Base-by-base conservation (phyloP, 2,888 invertebrate genomes). In the Leptura quadrifasciata region DNA sequence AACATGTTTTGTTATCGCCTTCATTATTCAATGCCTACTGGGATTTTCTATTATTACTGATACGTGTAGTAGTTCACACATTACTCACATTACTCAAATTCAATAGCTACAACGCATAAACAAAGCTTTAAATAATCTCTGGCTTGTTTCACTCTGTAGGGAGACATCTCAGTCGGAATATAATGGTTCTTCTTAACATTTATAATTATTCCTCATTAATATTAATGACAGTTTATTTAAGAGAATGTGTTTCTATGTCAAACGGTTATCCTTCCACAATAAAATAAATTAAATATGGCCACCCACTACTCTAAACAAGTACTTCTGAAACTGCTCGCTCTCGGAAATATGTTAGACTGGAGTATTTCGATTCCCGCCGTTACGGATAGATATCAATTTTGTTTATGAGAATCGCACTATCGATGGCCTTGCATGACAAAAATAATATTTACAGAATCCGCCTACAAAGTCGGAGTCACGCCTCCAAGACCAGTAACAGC, bases 161-260 rank as follows among this genome's bases (percentile, higher is more conserved):
- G 20, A 39, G 35, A 39, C 63, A 17, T 60, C 60, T 60, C 24
- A 60, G 24, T 24, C 60, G 24, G 60, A 60, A 60, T 27, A 27
- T 31, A 61, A 31, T 61, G 60, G 60, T 61, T 18, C 35, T 64
- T 39, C 12, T 47, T 18, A 57, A 57, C 65, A 24, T 52, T 52
- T 52, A 52, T 65, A 65, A 65, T 65, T 65, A 65, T 65, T 65
- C 65, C 65, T 65, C 65, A 65, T 65, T 65, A 65, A 65, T 65
- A 65, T 57, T 57, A 57, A 57, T 57, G 57, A 20, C 57, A 57
- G 57, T 57, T 57, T 57, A 57, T 65, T 65, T 52, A 52, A 65
- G 65, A 52, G 52, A 52, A 57, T 21, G 21, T 52, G 52, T 65
- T 52, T 65, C 65, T 21, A 20, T 24, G 24, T 65, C 65, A 52